Evolutionary conservation across 1,140 invertebrate species (phyloP).

Genomic region (Batillaria attramentaria): DNA sequence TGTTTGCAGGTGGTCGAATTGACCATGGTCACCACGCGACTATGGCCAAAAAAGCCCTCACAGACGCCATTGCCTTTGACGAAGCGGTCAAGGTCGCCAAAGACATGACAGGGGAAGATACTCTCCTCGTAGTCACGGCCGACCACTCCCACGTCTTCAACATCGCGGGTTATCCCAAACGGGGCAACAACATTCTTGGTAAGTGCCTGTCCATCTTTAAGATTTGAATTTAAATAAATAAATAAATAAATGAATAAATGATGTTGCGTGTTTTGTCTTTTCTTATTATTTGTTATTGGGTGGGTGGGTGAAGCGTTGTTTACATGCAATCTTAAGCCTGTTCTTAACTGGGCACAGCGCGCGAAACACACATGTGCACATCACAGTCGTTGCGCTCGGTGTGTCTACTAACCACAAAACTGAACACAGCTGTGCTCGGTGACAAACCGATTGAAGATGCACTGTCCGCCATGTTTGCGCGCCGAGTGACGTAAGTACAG

Average conservation of each 20-base stretch:
- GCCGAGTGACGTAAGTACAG: too few species aligned
- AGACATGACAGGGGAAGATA: constrained; percentile 79
- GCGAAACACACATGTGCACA: too few species aligned
- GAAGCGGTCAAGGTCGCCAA: constrained; percentile 77
- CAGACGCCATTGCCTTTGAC: constrained; percentile 76
- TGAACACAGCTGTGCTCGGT: too few species aligned
- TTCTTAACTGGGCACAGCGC: too few species aligned
- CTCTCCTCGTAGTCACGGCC: constrained; percentile 89
- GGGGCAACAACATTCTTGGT: constrained; percentile 71
- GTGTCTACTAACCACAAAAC: too few species aligned
- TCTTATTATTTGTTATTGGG: too few species aligned
- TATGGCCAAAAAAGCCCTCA: constrained; percentile 82
- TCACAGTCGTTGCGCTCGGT: too few species aligned
- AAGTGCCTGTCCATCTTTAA: constrained; percentile 8
- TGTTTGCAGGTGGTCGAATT: constrained; percentile 75
- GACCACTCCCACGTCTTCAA: constrained; percentile 81
- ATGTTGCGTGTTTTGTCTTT: background rate
- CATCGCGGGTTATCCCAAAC: constrained; percentile 60
- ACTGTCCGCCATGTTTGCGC: too few species aligned
- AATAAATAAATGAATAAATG: background rate
- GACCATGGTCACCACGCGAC: constrained; percentile 91
- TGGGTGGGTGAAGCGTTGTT: too few species aligned
- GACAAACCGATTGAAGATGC: too few species aligned
- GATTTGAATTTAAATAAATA: background rate
- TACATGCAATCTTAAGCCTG: too few species aligned